These are phyloP conservation scores for Columba livia DNA, from an alignment of 2,113 vertebrate species.

Conservation along the genomic window DNA sequence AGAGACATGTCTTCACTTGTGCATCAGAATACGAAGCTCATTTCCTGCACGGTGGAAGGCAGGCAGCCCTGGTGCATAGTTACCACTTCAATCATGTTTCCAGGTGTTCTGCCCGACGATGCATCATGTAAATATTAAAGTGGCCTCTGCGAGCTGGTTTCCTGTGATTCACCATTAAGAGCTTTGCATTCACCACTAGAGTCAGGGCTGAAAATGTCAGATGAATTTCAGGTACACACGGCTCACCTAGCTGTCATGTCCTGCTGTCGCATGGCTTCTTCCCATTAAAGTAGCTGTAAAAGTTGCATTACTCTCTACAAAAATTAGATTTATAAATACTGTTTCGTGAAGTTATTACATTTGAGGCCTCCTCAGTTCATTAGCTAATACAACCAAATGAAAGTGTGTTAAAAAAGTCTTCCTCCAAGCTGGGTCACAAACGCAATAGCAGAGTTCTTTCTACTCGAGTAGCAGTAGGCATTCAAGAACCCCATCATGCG, in stretches of 20 bases:
- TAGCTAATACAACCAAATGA: background rate
- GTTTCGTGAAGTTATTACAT: background rate
- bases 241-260: background rate
- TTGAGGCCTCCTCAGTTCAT: background rate
- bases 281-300: background rate
- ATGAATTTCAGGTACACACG: background rate
- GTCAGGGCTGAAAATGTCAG: background rate
- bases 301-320: background rate
- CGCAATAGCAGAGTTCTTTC: background rate
- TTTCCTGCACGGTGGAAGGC: constrained; percentile 5
- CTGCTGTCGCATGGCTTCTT: background rate
- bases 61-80: background rate
- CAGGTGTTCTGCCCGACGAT: background rate
- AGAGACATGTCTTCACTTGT: background rate
- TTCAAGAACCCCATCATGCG: background rate
- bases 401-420: background rate
- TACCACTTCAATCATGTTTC: background rate
- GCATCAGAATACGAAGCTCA: background rate
- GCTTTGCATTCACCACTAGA: background rate
- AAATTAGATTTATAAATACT: background rate
- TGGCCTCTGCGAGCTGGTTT: background rate
- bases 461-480: background rate
- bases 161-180: background rate
- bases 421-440: background rate
- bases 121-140: background rate